These are phyloP conservation scores for Ctenopoma kingsleyae DNA, from an alignment of 2,797 vertebrate species.

Conservation along the genomic window DNA sequence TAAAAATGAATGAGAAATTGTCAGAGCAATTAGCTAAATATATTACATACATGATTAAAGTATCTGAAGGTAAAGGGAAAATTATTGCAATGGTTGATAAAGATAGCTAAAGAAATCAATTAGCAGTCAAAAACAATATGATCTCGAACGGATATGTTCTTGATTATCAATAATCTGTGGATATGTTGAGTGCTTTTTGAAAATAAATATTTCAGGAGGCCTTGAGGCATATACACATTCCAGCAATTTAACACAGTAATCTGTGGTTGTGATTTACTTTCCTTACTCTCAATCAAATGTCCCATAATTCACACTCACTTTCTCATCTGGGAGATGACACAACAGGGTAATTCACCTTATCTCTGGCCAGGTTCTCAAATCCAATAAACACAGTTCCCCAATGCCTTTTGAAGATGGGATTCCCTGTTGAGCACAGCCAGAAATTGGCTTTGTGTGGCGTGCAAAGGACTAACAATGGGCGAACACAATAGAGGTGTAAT, in stretches of 20 bases:
- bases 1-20: too few relatives aligned
- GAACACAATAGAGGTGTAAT: slow-evolving; percentile 74
- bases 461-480: slow-evolving; percentile 52
- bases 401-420: slow-evolving; percentile 67
- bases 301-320: slow-evolving; percentile 46
- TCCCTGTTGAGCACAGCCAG: slow-evolving; percentile 63
- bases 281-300: slow-evolving; percentile 49
- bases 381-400: slow-evolving; percentile 70
- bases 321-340: slow-evolving; percentile 57
- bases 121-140: neutral
- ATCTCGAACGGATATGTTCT: slow-evolving; percentile 22
- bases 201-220: slow-evolving; percentile 54
- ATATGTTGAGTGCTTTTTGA: slow-evolving; percentile 29
- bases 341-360: slow-evolving; percentile 70
- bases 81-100: neutral
- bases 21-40: neutral
- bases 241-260: slow-evolving; percentile 48
- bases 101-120: too few relatives aligned
- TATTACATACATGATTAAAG: neutral
- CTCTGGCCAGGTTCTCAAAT: slow-evolving; percentile 65
- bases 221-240: slow-evolving; percentile 55
- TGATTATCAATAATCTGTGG: slow-evolving; percentile 30
- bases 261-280: slow-evolving; percentile 33
- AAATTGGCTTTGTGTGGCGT: slow-evolving; percentile 65
- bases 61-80: neutral